A percentile compares a stretch with the other conserved stretches of the same genome.
phyloP scores from a whole-genome alignment of 2,797 vertebrate species.

The Ptychadena robeensis region DNA sequence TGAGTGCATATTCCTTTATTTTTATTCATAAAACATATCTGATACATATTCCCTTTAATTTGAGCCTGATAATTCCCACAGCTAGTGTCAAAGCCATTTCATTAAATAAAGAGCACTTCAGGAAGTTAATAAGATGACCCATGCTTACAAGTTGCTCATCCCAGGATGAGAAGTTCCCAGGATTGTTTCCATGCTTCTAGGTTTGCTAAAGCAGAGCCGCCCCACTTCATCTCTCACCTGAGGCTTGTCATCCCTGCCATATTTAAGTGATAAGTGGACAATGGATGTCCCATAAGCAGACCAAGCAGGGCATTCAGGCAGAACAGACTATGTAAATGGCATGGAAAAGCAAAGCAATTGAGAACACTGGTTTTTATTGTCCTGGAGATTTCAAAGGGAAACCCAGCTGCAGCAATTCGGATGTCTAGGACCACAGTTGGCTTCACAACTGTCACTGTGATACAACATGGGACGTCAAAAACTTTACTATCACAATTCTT shows the following conservation, averaged over 20 bases:
- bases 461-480: constrained; percentile 68
- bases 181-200: constrained; percentile 62
- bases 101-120: not conserved
- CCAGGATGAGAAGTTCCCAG: constrained; percentile 67
- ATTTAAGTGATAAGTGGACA: constrained; percentile 81
- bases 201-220: constrained; percentile 63
- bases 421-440: constrained; percentile 70
- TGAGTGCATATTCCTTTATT: not conserved
- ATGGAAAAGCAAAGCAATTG: constrained; percentile 74
- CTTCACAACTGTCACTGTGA: constrained; percentile 75
- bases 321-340: constrained; percentile 85
- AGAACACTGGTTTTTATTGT: constrained; percentile 84
- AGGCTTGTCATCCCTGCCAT: constrained; percentile 80
- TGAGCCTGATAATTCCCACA: not conserved
- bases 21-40: not conserved
- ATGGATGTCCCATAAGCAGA: constrained; percentile 74
- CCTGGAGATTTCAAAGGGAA: constrained; percentile 76
- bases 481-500: constrained; percentile 70
- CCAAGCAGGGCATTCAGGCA: constrained; percentile 82
- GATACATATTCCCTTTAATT: not conserved
- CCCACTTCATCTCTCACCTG: constrained; percentile 80
- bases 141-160: constrained; percentile 7
- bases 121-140: not conserved
- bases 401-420: constrained; percentile 79
- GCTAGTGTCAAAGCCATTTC: not conserved